phyloP scores from a whole-genome alignment of 2,113 vertebrate species.

The Orcinus orca region DNA sequence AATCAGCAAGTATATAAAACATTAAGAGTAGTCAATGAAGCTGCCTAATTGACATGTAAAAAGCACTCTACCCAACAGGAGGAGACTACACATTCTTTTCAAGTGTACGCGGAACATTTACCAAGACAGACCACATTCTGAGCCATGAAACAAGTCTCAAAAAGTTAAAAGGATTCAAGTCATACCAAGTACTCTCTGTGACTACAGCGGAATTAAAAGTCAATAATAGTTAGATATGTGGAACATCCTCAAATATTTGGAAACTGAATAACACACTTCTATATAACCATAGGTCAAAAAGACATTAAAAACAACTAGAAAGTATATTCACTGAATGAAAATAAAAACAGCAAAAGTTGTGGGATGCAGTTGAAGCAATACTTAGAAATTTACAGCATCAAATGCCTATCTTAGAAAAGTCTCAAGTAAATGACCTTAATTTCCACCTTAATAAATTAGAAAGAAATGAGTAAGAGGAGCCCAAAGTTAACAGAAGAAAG shows the following conservation, averaged over 20 bases:
- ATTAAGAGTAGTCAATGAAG: neutral
- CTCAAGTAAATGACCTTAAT: neutral
- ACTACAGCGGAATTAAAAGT: neutral
- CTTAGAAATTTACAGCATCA: neutral
- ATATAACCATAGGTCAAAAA: neutral
- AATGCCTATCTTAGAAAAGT: neutral
- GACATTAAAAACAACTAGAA: neutral
- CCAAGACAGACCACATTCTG: neutral
- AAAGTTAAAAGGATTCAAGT: conserved; percentile 11
- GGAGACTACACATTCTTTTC: neutral
- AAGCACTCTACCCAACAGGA: neutral
- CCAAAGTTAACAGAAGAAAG: neutral
- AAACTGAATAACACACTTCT: neutral
- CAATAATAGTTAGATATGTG: neutral
- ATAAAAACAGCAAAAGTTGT: neutral
- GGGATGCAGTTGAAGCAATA: neutral
- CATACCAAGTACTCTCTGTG: neutral
- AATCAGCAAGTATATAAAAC: neutral
- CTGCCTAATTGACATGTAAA: neutral
- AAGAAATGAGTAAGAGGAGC: neutral
- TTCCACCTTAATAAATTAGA: neutral
- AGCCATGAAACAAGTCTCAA: neutral
- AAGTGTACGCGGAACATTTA: neutral
- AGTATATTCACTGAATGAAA: neutral
- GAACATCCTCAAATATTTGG: neutral